Percentiles rank a stretch among this genome's conserved stretches.
These are phyloP conservation scores for Epinephelus coioides DNA, from an alignment of 2,797 vertebrate species.

Conservation along the genomic window DNA sequence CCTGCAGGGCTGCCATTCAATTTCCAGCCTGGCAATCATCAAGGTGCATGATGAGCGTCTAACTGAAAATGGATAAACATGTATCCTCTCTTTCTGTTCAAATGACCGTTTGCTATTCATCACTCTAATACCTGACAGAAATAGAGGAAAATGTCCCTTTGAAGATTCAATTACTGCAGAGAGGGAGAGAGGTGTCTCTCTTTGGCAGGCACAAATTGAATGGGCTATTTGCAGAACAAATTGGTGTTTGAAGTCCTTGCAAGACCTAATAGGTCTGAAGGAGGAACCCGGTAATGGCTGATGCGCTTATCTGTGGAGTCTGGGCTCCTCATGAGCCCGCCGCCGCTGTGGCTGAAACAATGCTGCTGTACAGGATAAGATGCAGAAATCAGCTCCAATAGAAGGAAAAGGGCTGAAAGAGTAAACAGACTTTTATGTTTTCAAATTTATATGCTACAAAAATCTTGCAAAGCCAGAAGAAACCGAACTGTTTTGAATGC, in stretches of 20 bases:
- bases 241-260: slow-evolving; percentile 88
- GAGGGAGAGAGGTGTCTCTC: slow-evolving; percentile 83
- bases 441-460: slow-evolving; percentile 20
- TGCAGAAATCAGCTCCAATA: slow-evolving; percentile 55
- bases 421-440: slow-evolving; percentile 47
- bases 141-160: slow-evolving; percentile 86
- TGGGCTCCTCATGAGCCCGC: slow-evolving; percentile 53
- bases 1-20: slow-evolving; percentile 56
- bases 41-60: slow-evolving; percentile 78
- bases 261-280: slow-evolving; percentile 86
- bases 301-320: slow-evolving; percentile 80
- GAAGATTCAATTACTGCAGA: slow-evolving; percentile 89
- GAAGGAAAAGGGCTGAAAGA: slow-evolving; percentile 44
- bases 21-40: slow-evolving; percentile 73
- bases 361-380: slow-evolving; percentile 45
- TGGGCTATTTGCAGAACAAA: slow-evolving; percentile 90
- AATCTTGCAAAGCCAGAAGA: slow-evolving; percentile 5
- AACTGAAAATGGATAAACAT: slow-evolving; percentile 85
- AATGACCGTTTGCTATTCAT: slow-evolving; percentile 85
- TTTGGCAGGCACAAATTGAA: slow-evolving; percentile 83
- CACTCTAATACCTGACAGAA: slow-evolving; percentile 82
- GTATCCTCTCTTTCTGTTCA: slow-evolving; percentile 82
- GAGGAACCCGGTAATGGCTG: slow-evolving; percentile 81
- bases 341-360: slow-evolving; percentile 62
- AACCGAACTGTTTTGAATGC: neutral